Base-by-base conservation (phyloP, 2,797 vertebrate species). In the Coregonus suidteri region DNA sequence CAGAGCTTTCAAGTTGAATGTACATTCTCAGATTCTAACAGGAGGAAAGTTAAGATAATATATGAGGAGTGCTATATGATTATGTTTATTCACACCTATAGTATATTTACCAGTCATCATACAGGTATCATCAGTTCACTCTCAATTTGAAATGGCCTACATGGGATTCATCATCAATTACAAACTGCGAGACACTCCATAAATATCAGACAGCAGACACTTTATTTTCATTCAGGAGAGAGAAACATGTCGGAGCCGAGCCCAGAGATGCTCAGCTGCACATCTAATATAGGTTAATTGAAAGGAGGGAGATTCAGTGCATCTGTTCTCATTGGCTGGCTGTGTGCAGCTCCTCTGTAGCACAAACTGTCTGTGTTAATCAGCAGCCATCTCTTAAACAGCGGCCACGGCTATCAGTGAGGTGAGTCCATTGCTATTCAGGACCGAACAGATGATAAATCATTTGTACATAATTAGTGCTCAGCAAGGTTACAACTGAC, bases 381-480 rank as follows among this genome's bases (percentile, higher is more conserved):
- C 96, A 97, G 94, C 87, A 91, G 91, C 94, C 96, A 96, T 97
- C 97, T 97, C 96, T 96, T 96, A 34, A 96, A 96, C 96, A 96
- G 84, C 91, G 93, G 95, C 94, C 93, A 90, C 92, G 94, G 93
- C 96, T 95, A 96, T 95, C 95, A 93, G 96, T 95, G 95, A 96
- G 95, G 94, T 93, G 94, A 95, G 95, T 83, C 84, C 92, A 96
- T 97, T 96, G 97, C 96, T 97, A 97, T 96, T 97, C 96, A 94
- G 94, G 95, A 95, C 91, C 92, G 97, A 97, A 96, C 96, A 95
- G 95, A 97, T 97, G 97, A 98, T 98, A 97, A 98, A 98, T 98
- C 97, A 98, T 98, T 98, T 97, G 96, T 97, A 96, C 95, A 96
- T 97, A 98, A 99, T 99, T 98, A 99, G 97, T 95, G 96, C 95